These are phyloP conservation scores for Poeciliopsis paucimaculata DNA, from an alignment of 2,797 vertebrate genomes.

Conservation along the genomic window DNA sequence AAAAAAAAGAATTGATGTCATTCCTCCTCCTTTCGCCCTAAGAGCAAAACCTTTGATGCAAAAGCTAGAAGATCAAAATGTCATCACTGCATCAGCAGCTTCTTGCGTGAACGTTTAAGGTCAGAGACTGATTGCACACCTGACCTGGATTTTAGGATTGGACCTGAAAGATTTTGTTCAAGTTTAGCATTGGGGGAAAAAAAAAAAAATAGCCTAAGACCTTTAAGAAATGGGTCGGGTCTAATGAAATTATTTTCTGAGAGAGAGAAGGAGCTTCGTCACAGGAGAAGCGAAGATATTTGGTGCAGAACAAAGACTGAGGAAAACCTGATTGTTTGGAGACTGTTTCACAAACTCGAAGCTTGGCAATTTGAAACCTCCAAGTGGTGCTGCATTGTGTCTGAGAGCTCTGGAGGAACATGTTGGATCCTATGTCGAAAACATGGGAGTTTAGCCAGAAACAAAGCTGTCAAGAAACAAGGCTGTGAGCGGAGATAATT, in stretches of 20 bases:
- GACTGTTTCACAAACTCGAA: not conserved
- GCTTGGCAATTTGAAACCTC: conserved; percentile 1
- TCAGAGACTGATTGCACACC: not conserved
- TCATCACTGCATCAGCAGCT: not conserved
- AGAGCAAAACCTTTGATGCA: not conserved
- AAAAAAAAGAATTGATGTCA: not conserved
- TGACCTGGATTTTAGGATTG: not conserved
- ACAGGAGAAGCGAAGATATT: not conserved
- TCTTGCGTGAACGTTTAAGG: not conserved
- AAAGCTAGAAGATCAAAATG: not conserved
- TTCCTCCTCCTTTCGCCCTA: not conserved
- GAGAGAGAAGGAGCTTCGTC: not conserved
- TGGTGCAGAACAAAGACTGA: not conserved
- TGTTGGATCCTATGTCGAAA: not conserved
- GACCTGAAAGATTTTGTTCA: not conserved
- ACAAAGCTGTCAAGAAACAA: not conserved
- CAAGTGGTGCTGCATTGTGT: not conserved
- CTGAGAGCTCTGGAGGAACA: not conserved
- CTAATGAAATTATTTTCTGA: not conserved
- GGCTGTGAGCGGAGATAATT: not conserved
- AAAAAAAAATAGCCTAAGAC: not conserved
- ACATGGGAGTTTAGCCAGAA: conserved; percentile 2
- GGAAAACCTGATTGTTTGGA: not conserved
- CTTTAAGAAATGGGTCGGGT: not conserved
- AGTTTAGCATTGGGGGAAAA: not conserved